Conservation (phyloP, 2,888 invertebrate genomes). For the Amorpha juglandis region DNA sequence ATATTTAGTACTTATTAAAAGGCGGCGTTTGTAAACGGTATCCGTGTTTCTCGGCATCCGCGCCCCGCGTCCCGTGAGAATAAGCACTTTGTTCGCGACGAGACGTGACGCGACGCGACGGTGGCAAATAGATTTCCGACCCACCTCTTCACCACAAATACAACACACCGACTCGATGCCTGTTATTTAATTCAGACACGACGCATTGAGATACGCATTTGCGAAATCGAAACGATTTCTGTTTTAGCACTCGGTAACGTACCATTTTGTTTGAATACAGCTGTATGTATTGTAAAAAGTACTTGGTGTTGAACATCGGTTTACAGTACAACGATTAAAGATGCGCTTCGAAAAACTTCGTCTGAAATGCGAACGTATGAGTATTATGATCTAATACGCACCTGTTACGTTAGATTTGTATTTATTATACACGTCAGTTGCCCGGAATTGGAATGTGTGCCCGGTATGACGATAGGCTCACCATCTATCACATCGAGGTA, state of each 20-base stretch:
- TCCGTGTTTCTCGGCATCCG: slow-evolving; percentile 36
- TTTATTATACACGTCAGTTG: too few relatives aligned
- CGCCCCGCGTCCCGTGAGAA: slow-evolving; percentile 49
- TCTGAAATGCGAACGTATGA: too few relatives aligned
- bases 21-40: slow-evolving; percentile 34
- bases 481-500: too few relatives aligned
- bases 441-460: too few relatives aligned
- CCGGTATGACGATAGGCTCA: too few relatives aligned
- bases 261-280: neutral
- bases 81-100: slow-evolving; percentile 44
- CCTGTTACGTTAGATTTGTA: too few relatives aligned
- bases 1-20: slow-evolving; percentile 33
- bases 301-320: neutral
- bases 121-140: slow-evolving; percentile 54
- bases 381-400: too few relatives aligned
- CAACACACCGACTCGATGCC: slow-evolving; percentile 33
- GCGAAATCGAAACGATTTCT: slow-evolving; percentile 1
- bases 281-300: slow-evolving; percentile 2
- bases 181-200: slow-evolving; percentile 37
- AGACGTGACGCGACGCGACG: slow-evolving; percentile 27
- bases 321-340: too few relatives aligned
- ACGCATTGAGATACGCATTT: slow-evolving; percentile 15
- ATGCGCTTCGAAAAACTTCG: too few relatives aligned
- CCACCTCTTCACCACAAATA: slow-evolving; percentile 27
- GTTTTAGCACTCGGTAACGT: slow-evolving; percentile 14